A percentile compares a stretch with the other conserved stretches of the same genome.
Evolutionary conservation across 2,797 vertebrate genomes (phyloP).

Genomic region (Galago senegalensis): DNA sequence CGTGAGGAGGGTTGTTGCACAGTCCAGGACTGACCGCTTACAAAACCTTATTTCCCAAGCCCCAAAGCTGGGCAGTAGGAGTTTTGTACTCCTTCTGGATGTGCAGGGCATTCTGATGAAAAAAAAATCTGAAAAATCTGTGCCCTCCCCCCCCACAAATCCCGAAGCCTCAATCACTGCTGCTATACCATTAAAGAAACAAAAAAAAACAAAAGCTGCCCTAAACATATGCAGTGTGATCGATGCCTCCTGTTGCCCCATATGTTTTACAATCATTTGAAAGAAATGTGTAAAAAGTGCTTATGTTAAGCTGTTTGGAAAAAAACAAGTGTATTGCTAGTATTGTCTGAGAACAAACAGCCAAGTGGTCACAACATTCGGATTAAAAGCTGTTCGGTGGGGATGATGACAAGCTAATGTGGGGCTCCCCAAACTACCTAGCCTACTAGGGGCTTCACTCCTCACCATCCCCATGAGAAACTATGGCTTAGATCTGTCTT

Average conservation of each 20-base stretch:
- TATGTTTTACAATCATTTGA: conserved; percentile 74
- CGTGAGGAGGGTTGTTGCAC: background rate
- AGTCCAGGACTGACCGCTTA: background rate
- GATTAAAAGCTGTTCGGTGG: conserved; percentile 63
- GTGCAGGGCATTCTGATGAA: conserved; percentile 28
- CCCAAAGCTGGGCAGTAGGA: background rate
- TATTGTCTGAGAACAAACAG: conserved; percentile 71
- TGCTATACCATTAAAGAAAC: conserved; percentile 52
- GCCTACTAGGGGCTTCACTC: background rate
- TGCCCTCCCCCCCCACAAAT: background rate
- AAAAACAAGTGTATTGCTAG: conserved; percentile 81
- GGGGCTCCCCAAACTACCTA: background rate
- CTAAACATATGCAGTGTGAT: conserved; percentile 67
- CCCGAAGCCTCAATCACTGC: conserved; percentile 22
- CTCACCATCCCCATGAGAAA: conserved; percentile 50
- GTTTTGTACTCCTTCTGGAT: background rate
- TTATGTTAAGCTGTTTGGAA: conserved; percentile 53
- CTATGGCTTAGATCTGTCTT: conserved; percentile 82
- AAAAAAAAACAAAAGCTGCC: conserved; percentile 67
- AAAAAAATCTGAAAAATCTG: background rate
- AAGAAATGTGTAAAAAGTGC: conserved; percentile 72
- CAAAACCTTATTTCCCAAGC: background rate
- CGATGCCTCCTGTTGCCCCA: conserved; percentile 63
- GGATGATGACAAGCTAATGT: background rate
- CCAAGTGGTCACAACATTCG: conserved; percentile 65